Base-by-base conservation (phyloP, 2,888 invertebrate species). In the Imbricaverruca yamaguchii region DNA sequence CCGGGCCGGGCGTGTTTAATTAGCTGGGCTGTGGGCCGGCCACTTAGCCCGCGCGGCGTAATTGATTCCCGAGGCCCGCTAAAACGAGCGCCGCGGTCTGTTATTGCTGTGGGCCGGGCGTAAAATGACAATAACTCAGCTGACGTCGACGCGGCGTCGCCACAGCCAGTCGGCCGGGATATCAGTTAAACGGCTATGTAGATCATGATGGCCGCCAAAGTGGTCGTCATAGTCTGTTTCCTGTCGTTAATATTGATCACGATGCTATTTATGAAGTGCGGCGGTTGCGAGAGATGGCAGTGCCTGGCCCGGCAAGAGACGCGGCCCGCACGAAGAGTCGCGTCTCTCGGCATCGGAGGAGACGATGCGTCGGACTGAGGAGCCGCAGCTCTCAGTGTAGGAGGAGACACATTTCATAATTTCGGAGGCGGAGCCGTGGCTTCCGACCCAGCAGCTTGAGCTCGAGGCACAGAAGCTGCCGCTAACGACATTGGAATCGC, bases 181-280 rank as follows among this genome's bases (percentile, higher is more conserved):
- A 65, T 65, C 65, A 65, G 65, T 12, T 65, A 23, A 65, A 65
- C 12, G 65, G 65, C 12, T 65, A 65, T 65, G 65, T 69, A 39
- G 25, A 69, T 39, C 25, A 39, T 69, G 15, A 39, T 15, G 39
- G 69, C 69, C 15, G 25, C 39, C 39, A 69, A 69, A 39, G 69
- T 39, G 15, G 39, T 39, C 39, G 13, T 39, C 39, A 69, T 25
- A 69, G 69, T 39, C 39, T 69, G 69, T 69, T 69, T 69, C 69
- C 69, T 39, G 69, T 13, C 69, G n/a, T 69, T 69, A 69, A 69
- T 69, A 69, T 69, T 69, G 69, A 69, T 39, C 69, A 23, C 65
- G 8, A 9, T 39, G 39, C 12, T 12, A 69, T 69, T 13, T 69
- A 69, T 69, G 0, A 39, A 39, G 39, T 25, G 69, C 15, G 3